These are phyloP conservation scores for Lepisosteus osseus DNA, from an alignment of 2,113 vertebrate genomes.

Conservation along the genomic window DNA sequence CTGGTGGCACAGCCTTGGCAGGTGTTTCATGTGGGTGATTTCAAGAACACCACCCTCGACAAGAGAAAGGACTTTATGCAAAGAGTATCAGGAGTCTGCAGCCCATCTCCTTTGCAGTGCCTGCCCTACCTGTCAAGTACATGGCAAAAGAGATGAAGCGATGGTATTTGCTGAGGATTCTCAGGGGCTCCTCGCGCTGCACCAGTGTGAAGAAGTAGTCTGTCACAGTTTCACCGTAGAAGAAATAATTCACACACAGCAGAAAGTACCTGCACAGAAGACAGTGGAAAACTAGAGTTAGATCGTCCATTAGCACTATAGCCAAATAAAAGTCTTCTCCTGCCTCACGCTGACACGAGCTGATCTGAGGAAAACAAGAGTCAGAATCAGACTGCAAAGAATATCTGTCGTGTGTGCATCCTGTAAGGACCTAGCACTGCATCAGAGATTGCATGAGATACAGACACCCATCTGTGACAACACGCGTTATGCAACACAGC, in stretches of 20 bases:
- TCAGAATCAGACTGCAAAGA: not conserved
- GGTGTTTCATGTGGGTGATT: too few species aligned
- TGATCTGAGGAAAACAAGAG: not conserved
- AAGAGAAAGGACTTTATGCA: too few species aligned
- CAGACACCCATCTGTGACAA: too few species aligned
- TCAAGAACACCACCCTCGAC: too few species aligned
- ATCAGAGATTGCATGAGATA: too few species aligned
- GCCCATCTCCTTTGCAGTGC: too few species aligned
- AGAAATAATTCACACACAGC: slow-evolving; percentile 97
- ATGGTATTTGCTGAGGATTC: slow-evolving; percentile 98
- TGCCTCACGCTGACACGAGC: not conserved
- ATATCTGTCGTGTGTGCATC: too few species aligned
- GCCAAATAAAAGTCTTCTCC: too few species aligned
- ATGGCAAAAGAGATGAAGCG: slow-evolving; percentile 96
- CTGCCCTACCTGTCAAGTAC: slow-evolving; percentile 82
- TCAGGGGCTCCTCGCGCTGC: slow-evolving; percentile 89
- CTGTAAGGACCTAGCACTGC: too few species aligned
- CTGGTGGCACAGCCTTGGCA: too few species aligned
- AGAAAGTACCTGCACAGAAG: slow-evolving; percentile 85
- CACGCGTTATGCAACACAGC: too few species aligned
- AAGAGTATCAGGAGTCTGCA: too few species aligned
- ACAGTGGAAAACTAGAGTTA: not conserved
- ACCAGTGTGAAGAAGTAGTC: slow-evolving; percentile 98
- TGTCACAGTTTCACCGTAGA: slow-evolving; percentile 93
- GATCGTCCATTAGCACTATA: not conserved